A percentile compares a stretch with the other conserved stretches of the same genome.
phyloP scores from a whole-genome alignment of 2,888 invertebrate genomes.

The Malthinus seriepunctatus region DNA sequence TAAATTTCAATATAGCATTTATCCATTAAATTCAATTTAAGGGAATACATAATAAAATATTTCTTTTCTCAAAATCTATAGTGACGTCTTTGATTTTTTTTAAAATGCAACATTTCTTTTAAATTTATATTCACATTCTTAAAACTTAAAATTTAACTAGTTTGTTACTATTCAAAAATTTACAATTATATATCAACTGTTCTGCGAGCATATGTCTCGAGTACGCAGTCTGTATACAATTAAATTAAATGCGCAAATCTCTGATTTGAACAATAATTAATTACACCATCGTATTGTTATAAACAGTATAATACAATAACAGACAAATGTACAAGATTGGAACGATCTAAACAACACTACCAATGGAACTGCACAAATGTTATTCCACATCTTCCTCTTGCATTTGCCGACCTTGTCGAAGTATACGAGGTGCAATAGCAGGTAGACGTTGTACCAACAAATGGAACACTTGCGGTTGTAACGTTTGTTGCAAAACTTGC shows the following conservation, averaged over 20 bases:
- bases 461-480: constrained; percentile 94
- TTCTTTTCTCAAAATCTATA: too few species aligned
- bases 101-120: too few species aligned
- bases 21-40: too few species aligned
- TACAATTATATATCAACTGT: too few species aligned
- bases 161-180: too few species aligned
- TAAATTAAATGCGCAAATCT: not conserved
- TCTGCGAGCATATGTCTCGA: not conserved
- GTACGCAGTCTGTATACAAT: not conserved
- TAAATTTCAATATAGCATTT: too few species aligned
- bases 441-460: constrained; percentile 83
- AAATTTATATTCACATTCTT: not conserved
- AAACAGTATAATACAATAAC: constrained; percentile 27
- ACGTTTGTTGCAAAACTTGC: constrained; percentile 86
- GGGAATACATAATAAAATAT: too few species aligned
- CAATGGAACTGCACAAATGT: constrained; percentile 14
- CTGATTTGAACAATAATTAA: not conserved
- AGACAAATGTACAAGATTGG: constrained; percentile 34
- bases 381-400: constrained; percentile 54
- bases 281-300: constrained; percentile 15
- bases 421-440: constrained; percentile 57
- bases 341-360: constrained; percentile 32
- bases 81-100: too few species aligned
- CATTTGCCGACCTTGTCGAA: constrained; percentile 48
- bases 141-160: not conserved